Percentiles rank a stretch among this genome's conserved stretches.
Conservation (phyloP, 1,140 invertebrate species). For the Ceratina japonica region DNA sequence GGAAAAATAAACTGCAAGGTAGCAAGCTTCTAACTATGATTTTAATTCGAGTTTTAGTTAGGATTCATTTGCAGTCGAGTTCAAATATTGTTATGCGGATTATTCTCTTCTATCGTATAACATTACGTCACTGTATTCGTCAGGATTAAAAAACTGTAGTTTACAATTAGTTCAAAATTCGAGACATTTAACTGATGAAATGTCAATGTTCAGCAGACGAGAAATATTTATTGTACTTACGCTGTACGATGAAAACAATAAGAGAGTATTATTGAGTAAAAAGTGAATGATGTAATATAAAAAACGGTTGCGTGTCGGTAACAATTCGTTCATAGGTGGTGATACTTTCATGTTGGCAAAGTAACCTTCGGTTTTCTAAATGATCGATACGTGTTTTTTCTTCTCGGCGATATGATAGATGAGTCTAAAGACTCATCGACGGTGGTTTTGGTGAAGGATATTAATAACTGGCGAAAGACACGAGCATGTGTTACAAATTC, state of each 20-base stretch:
- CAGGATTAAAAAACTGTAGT: no score
- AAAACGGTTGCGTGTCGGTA: background rate
- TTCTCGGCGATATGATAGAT: background rate
- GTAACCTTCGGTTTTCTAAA: conserved; percentile 8
- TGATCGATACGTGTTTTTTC: background rate
- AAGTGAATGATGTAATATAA: background rate
- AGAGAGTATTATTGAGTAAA: background rate
- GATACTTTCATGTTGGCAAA: background rate
- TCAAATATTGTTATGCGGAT: no score
- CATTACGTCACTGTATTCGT: no score
- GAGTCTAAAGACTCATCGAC: background rate
- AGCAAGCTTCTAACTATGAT: no score
- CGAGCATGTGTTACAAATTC: background rate
- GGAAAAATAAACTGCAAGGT: no score
- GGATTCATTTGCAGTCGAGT: no score
- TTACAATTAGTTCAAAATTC: no score
- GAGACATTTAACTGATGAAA: no score
- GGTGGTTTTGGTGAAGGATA: background rate
- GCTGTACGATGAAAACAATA: background rate
- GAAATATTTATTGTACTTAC: no score
- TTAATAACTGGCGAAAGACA: conserved; percentile 1
- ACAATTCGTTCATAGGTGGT: background rate
- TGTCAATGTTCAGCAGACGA: no score
- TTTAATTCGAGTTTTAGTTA: no score
- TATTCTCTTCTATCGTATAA: no score